These are phyloP conservation scores for Hemicentrotus pulcherrimus DNA, from an alignment of 35 echinoderm and acorn worm species.

Conservation along the genomic window DNA sequence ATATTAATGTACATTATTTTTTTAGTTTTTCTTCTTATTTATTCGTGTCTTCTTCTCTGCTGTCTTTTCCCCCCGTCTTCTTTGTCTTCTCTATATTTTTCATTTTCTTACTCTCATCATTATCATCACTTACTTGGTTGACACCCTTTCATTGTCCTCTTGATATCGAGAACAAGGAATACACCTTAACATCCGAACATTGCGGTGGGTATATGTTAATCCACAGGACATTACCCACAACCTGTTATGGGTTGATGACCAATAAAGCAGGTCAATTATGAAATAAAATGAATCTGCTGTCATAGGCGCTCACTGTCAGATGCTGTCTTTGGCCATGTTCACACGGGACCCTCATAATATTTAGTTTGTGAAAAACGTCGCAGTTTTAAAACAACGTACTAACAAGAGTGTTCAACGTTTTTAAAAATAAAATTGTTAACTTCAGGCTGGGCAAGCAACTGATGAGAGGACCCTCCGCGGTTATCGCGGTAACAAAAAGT, in stretches of 20 bases:
- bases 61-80: background rate
- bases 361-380: no score
- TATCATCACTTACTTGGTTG: background rate
- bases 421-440: no score
- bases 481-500: no score
- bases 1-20: no score
- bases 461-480: no score
- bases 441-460: no score
- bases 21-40: background rate
- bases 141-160: background rate
- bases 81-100: background rate
- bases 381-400: no score
- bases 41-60: background rate
- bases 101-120: background rate
- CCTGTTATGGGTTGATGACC: constrained; percentile 7
- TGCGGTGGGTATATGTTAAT: background rate
- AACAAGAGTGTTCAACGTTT: no score
- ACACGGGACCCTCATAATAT: no score
- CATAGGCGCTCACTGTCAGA: background rate
- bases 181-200: background rate
- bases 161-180: background rate
- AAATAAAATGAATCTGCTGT: constrained; percentile 14
- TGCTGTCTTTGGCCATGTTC: background rate
- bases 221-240: constrained; percentile 6
- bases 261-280: constrained; percentile 19